phyloP scores from a whole-genome alignment of 1,140 invertebrate genomes.

The Drosophila lacteicornis region DNA sequence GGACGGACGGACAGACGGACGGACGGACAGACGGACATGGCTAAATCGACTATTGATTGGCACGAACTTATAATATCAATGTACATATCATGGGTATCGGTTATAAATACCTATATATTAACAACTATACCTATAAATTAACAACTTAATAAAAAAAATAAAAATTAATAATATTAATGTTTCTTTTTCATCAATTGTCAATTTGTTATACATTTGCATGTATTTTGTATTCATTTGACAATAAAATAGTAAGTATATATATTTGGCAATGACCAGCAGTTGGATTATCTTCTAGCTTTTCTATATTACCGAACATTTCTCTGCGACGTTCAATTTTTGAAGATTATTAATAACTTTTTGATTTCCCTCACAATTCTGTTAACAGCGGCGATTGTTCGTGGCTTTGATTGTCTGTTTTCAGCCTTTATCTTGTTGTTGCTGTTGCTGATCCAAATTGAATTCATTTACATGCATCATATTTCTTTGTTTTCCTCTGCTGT shows the following conservation, averaged over 20 bases:
- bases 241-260: too few relatives aligned
- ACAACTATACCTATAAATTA: too few relatives aligned
- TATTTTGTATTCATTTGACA: too few relatives aligned
- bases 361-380: conserved; percentile 9
- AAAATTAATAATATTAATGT: not conserved
- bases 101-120: too few relatives aligned
- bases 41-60: too few relatives aligned
- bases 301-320: not conserved
- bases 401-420: conserved; percentile 24
- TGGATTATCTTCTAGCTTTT: too few relatives aligned
- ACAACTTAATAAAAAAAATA: too few relatives aligned
- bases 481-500: conserved; percentile 63
- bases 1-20: too few relatives aligned
- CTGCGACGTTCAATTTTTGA: not conserved
- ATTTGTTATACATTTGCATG: too few relatives aligned
- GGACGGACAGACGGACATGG: too few relatives aligned
- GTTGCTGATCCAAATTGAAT: conserved; percentile 69
- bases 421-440: conserved; percentile 21
- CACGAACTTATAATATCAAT: too few relatives aligned
- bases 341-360: conserved; percentile 24
- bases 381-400: conserved; percentile 11
- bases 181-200: not conserved
- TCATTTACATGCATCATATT: conserved; percentile 82
- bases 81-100: too few relatives aligned
- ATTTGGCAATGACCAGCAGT: not conserved